phyloP scores from a whole-genome alignment of 2,888 invertebrate genomes.

The Pheosia gnoma region DNA sequence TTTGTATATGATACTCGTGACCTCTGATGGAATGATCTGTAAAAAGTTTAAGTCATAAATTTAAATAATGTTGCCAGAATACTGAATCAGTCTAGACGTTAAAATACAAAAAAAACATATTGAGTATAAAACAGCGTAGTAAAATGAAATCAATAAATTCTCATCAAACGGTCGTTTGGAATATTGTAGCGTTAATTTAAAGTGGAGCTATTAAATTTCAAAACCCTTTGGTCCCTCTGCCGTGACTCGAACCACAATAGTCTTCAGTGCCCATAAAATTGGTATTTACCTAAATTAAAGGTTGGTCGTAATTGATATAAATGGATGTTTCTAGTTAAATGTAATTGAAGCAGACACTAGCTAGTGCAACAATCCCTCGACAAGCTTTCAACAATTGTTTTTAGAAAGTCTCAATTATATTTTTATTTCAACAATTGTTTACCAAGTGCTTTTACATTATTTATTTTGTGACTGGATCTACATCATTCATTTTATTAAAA shows the following conservation, averaged over 20 bases:
- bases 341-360: conserved; percentile 67
- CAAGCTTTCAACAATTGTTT: conserved; percentile 28
- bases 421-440: conserved; percentile 25
- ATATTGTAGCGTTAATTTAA: conserved; percentile 49
- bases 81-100: conserved; percentile 21
- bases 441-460: background rate
- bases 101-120: conserved; percentile 13
- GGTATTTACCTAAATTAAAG: conserved; percentile 81
- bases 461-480: background rate
- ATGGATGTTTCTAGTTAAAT: conserved; percentile 79
- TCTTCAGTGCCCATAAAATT: conserved; percentile 75
- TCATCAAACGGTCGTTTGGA: conserved; percentile 58
- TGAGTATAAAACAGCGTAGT: conserved; percentile 18
- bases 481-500: background rate
- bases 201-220: conserved; percentile 65
- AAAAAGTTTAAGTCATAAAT: conserved; percentile 15
- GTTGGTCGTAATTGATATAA: conserved; percentile 78
- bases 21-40: conserved; percentile 30
- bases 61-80: conserved; percentile 11
- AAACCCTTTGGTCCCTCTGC: conserved; percentile 65
- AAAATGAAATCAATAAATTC: conserved; percentile 59
- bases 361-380: conserved; percentile 56
- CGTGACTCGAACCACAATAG: conserved; percentile 62
- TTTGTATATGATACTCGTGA: conserved; percentile 43
- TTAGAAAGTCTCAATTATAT: conserved; percentile 22